Conservation (phyloP, 2,888 invertebrate genomes). For the Cheilosia pagana region DNA sequence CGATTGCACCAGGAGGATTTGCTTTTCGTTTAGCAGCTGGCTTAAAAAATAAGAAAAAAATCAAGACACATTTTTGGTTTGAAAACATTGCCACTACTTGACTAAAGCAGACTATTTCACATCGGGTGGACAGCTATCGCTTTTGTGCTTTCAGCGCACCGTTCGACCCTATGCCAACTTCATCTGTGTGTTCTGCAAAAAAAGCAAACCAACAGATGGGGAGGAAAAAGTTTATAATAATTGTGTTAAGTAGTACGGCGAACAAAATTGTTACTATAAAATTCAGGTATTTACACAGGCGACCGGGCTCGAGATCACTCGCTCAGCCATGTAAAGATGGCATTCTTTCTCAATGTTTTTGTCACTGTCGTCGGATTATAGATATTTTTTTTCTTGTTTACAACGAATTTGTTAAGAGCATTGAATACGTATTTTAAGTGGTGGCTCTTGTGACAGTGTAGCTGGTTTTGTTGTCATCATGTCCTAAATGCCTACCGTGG, state of each 20-base stretch:
- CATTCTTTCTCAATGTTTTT: slow-evolving; percentile 51
- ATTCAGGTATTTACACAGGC: slow-evolving; percentile 39
- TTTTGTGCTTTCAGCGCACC: slow-evolving; percentile 20
- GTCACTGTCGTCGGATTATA: slow-evolving; percentile 28
- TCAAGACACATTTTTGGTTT: slow-evolving; percentile 23
- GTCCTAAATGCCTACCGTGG: slow-evolving; percentile 65
- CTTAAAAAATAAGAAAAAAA: background rate
- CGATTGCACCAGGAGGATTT: slow-evolving; percentile 71
- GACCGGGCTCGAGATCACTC: slow-evolving; percentile 56
- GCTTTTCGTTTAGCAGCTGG: slow-evolving; percentile 70
- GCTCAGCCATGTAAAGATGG: slow-evolving; percentile 47
- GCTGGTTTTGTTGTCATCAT: slow-evolving; percentile 57
- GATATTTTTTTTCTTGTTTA: slow-evolving; percentile 17
- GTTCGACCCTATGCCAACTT: slow-evolving; percentile 22
- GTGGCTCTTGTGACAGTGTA: slow-evolving; percentile 21
- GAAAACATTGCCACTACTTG: slow-evolving; percentile 22
- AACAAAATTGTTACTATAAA: slow-evolving; percentile 51
- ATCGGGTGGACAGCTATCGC: slow-evolving; percentile 7
- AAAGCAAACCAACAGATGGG: slow-evolving; percentile 6
- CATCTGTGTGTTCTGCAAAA: slow-evolving; percentile 32
- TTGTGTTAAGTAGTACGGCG: slow-evolving; percentile 50
- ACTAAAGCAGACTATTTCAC: slow-evolving; percentile 1
- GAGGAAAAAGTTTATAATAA: slow-evolving; percentile 33
- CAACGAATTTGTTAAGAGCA: slow-evolving; percentile 35
- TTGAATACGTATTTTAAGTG: slow-evolving; percentile 14